Conservation (phyloP, 2,797 vertebrate genomes). For the Catharus ustulatus region DNA sequence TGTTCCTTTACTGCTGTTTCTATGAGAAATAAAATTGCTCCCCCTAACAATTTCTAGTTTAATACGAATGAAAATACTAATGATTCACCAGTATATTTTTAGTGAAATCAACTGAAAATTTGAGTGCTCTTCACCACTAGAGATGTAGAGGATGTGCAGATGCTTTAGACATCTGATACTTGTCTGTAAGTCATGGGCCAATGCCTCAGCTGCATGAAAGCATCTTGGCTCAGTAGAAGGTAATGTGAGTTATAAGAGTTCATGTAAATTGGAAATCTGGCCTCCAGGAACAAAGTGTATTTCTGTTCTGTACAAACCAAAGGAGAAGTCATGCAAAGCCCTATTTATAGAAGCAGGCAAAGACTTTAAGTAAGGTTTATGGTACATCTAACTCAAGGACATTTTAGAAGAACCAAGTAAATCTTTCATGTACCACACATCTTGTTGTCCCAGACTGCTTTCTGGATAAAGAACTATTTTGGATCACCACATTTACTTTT, state of each 20-base stretch:
- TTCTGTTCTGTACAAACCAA: conserved; percentile 12
- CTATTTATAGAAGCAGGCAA: conserved; percentile 3
- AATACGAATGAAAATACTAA: neutral
- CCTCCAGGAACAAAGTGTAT: conserved; percentile 2
- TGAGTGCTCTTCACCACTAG: neutral
- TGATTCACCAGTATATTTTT: neutral
- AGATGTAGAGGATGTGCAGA: neutral
- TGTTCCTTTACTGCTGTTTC: neutral
- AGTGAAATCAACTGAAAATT: neutral
- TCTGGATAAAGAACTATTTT: neutral
- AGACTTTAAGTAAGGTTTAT: neutral
- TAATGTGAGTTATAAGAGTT: neutral
- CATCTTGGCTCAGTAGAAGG: neutral
- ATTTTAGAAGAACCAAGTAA: neutral
- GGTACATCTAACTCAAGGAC: neutral
- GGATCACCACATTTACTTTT: neutral
- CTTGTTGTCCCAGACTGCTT: neutral
- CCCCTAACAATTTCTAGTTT: neutral
- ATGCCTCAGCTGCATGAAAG: neutral
- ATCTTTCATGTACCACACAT: neutral
- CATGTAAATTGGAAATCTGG: conserved; percentile 7
- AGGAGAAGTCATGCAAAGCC: neutral
- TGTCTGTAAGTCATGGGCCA: neutral
- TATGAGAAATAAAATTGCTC: neutral
- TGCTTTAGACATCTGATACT: neutral